Conservation (phyloP, 2,888 invertebrate species). For the Habroteleia sp. region DNA sequence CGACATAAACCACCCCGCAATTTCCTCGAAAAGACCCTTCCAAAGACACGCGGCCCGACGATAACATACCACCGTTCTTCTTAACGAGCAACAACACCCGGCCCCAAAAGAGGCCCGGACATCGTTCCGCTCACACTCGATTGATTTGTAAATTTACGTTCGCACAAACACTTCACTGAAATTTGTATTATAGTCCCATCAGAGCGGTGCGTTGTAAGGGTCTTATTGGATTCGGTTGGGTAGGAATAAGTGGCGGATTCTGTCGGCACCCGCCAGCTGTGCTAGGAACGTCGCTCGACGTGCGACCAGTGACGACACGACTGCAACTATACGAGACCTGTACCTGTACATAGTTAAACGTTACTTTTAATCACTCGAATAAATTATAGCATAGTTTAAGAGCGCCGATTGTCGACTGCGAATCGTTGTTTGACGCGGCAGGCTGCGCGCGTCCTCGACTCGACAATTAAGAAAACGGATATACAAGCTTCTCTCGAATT, state of each 20-base stretch:
- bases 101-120: conserved; percentile 1
- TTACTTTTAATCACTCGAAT: conserved; percentile 67
- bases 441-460: conserved; percentile 73
- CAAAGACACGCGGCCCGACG: conserved; percentile 45
- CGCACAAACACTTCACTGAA: conserved; percentile 36
- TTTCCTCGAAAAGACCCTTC: conserved; percentile 15
- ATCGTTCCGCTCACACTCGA: conserved; percentile 7
- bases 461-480: conserved; percentile 50
- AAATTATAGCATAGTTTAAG: conserved; percentile 72
- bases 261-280: conserved; percentile 78
- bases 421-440: conserved; percentile 68
- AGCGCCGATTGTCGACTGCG: conserved; percentile 71
- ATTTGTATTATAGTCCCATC: conserved; percentile 53
- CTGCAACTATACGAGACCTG: conserved; percentile 82
- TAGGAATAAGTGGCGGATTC: conserved; percentile 74
- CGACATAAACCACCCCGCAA: conserved; percentile 4
- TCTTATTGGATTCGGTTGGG: not conserved
- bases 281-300: conserved; percentile 55
- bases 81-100: not conserved
- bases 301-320: conserved; percentile 79
- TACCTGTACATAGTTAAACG: conserved; percentile 80
- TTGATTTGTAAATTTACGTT: conserved; percentile 58
- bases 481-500: conserved; percentile 56
- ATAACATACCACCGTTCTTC: conserved; percentile 18
- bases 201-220: not conserved